phyloP scores from a whole-genome alignment of 1,140 invertebrate species.

The Drosophila eugracilis region DNA sequence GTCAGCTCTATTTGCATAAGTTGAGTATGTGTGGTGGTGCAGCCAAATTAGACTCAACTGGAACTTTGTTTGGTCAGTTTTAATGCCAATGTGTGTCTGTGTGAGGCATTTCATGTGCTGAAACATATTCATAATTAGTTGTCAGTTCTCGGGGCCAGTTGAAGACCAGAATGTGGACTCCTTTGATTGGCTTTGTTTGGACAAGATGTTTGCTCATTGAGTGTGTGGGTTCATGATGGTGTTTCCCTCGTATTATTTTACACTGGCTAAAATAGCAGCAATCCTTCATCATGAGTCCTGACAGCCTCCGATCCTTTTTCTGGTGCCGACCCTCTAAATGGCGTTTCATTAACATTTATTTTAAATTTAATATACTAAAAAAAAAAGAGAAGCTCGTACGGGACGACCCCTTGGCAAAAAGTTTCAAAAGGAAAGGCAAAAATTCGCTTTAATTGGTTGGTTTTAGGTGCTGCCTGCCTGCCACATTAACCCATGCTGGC shows the following conservation, averaged over 20 bases:
- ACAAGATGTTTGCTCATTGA: conserved; percentile 35
- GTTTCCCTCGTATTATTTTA: conserved; percentile 9
- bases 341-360: conserved; percentile 80
- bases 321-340: conserved; percentile 46
- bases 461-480: conserved; percentile 52
- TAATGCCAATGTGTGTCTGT: conserved; percentile 69
- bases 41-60: conserved; percentile 76
- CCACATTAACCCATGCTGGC: conserved; percentile 49
- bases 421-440: conserved; percentile 29
- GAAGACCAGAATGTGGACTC: conserved; percentile 14
- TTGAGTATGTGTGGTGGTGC: conserved; percentile 22
- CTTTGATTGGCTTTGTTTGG: conserved; percentile 40
- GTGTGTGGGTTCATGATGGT: not conserved
- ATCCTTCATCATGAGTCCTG: conserved; percentile 16
- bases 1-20: conserved; percentile 70
- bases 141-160: conserved; percentile 8
- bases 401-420: not conserved
- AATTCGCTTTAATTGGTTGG: conserved; percentile 74
- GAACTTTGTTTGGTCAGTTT: conserved; percentile 81
- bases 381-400: too few relatives aligned
- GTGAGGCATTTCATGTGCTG: conserved; percentile 62
- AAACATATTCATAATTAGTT: conserved; percentile 82
- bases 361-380: conserved; percentile 72
- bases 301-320: conserved; percentile 16
- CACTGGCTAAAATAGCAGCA: not conserved